Evolutionary conservation across 2,888 invertebrate genomes (phyloP), one percentile per base, ranked within the genome.

Genomic region (Calameuta pallipes): DNA sequence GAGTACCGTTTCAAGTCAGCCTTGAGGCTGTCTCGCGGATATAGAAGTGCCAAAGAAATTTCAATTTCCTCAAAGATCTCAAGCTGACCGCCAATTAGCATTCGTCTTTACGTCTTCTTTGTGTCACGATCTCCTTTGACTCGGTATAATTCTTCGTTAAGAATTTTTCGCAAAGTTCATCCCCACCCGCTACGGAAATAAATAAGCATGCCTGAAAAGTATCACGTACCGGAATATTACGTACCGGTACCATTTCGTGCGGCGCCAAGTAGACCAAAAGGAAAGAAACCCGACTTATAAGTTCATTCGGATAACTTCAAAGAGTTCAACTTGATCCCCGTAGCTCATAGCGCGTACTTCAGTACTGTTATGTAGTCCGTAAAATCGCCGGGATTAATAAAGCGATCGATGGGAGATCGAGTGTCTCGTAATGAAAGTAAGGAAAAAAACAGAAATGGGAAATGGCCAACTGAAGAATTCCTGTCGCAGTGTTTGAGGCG

Each of bases 11-110:
- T 56, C 56, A 23, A 56, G 56, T 56, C 56, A 9, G 56, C 56
- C 56, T 56, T 23, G 23, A 56, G 56, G 73, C 69, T 71, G 34
- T 75, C 77, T 75, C 75, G 41, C 74, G 35, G 74, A 74, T 75
- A 78, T 74, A 80, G 78, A 74, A 56, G 77, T 73, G 76, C 79
- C 79, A 75, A 82, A 77, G 80, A 79, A 86, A 83, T 83, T 83
- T 80, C 79, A 82, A 85, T 83, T 83, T 83, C 83, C 80, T 80
- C 80, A 74, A 82, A 86, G 83, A 70, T 82, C 85, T 85, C 79
- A 78, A 75, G 35, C 33, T 68, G 30, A n/a, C 31, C 37, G 37
- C 74, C 34, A 71, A 71, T 71, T 71, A 71, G 71, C 71, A 31
- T 71, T 33, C 31, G 23, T 34, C 33, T 31, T 71, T 23, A 3